Conservation (phyloP, 2,113 vertebrate species). For the Clarias gariepinus region DNA sequence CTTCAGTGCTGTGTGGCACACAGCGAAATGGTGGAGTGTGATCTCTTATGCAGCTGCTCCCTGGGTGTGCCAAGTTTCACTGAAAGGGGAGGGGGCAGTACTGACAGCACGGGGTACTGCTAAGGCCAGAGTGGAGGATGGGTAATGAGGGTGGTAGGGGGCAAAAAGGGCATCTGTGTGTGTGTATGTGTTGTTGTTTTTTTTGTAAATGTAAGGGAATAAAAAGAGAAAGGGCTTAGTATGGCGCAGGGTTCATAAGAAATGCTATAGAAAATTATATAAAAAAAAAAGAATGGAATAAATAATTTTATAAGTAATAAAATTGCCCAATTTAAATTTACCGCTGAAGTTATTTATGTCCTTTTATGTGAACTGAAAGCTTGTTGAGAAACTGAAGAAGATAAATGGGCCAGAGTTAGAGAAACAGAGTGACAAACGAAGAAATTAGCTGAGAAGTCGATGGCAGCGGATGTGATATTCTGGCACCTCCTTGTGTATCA, state of each 20-base stretch:
- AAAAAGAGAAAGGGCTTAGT: slow-evolving; percentile 3
- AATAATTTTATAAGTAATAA: not conserved
- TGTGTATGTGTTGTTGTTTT: no score
- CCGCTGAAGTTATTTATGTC: not conserved
- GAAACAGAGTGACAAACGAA: not conserved
- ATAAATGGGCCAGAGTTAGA: not conserved
- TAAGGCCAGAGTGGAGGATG: slow-evolving; percentile 26
- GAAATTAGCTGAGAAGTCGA: not conserved
- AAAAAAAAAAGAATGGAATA: slow-evolving; percentile 8
- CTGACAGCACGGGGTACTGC: slow-evolving; percentile 29
- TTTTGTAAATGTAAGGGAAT: not conserved
- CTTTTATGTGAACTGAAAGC: not conserved
- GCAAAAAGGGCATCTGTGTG: slow-evolving; percentile 35
- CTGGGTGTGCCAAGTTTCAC: slow-evolving; percentile 76
- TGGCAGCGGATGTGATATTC: slow-evolving; percentile 18
- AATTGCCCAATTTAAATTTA: not conserved
- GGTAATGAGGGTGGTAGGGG: not conserved
- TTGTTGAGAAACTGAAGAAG: not conserved
- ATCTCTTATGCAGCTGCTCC: slow-evolving; percentile 72
- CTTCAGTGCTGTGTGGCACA: slow-evolving; percentile 57
- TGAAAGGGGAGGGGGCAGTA: slow-evolving; percentile 58
- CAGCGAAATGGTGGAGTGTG: slow-evolving; percentile 60
- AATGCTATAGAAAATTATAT: not conserved
- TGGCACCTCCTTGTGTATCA: slow-evolving; percentile 26
- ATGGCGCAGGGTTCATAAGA: not conserved